Conservation (phyloP, 2,113 vertebrate species). For the Saccopteryx leptura region DNA sequence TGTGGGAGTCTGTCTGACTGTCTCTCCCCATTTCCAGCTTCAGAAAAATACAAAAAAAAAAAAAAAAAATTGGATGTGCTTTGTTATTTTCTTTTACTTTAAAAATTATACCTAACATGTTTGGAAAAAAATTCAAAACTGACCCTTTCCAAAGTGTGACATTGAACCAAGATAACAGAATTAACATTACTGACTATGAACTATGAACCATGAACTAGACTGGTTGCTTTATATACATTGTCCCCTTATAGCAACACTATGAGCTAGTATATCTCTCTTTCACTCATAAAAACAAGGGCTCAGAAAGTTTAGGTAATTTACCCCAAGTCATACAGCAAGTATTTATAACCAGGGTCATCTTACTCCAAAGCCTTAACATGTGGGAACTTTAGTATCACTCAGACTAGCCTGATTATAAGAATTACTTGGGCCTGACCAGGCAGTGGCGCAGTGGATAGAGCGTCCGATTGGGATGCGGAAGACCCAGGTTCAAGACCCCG, state of each 20-base stretch:
- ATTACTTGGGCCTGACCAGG: background rate
- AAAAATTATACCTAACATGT: slow-evolving; percentile 43
- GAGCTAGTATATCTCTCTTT: background rate
- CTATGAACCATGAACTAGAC: background rate
- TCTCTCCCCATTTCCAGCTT: too few species aligned
- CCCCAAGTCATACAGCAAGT: background rate
- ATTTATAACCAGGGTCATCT: background rate
- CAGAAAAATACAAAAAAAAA: too few species aligned
- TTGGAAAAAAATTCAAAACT: background rate
- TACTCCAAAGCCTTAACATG: background rate
- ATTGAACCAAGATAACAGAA: background rate
- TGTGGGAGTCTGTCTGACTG: too few species aligned
- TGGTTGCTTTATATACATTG: background rate
- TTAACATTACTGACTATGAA: background rate
- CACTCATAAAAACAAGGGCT: background rate
- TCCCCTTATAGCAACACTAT: background rate
- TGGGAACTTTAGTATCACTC: background rate
- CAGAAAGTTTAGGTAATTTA: background rate
- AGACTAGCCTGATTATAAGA: background rate
- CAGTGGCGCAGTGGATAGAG: too few species aligned
- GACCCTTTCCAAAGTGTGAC: background rate
- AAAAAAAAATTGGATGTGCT: background rate
- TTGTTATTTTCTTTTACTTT: slow-evolving; percentile 5
- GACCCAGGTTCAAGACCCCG: too few species aligned
- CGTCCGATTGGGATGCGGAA: too few species aligned